Base-by-base conservation (phyloP, 2,113 vertebrate species). In the Todiramphus chloris region DNA sequence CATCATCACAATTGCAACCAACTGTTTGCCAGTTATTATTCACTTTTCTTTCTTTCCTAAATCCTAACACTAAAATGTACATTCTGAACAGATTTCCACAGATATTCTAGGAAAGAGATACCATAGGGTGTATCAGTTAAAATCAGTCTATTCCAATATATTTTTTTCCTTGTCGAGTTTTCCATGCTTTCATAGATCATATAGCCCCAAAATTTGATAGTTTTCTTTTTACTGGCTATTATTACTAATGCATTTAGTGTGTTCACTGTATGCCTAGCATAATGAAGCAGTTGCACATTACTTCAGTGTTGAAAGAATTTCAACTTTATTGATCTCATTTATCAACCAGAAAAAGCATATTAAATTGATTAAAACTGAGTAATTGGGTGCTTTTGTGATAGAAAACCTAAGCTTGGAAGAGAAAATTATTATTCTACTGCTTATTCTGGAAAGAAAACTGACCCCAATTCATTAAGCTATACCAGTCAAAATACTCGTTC, bases 341-440 rank as follows among this genome's bases (percentile, higher is more conserved):
- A 67, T 94, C 87, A 88, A 55, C 12, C 3, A 50, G 72, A 62
- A 77, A 93, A 89, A 89, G 19, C 37, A 44, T 83, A 93, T 67
- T 70, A 73, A 64, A 97, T 85, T 95, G 91, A 93, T 95, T 95
- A 86, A 88, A 90, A 86, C n/a, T 55, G 41, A 69, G 37, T 27
- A 44, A n/a, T 70, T 74, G 74, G 16, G 72, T 81, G 15, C 5
- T 94, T 95, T 92, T 80, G 24, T 66, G 37, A 80, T 24, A 92
- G 70, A 91, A 95, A 97, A 89, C 1, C 21, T 48, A 66, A 72
- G 50, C 28, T 55, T 35, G 16, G 90, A 93, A 88, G 24, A 83
- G 48, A 94, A 93, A 90, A 92, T 86, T 79, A 77, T 72, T 94
- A 90, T 91, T 91, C 75, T 75, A 18, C n/a, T 69, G 20, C 8